Evolutionary conservation across 2,797 vertebrate genomes (phyloP), one percentile per base, ranked within the genome.

Genomic region (Gobio occitaniae): DNA sequence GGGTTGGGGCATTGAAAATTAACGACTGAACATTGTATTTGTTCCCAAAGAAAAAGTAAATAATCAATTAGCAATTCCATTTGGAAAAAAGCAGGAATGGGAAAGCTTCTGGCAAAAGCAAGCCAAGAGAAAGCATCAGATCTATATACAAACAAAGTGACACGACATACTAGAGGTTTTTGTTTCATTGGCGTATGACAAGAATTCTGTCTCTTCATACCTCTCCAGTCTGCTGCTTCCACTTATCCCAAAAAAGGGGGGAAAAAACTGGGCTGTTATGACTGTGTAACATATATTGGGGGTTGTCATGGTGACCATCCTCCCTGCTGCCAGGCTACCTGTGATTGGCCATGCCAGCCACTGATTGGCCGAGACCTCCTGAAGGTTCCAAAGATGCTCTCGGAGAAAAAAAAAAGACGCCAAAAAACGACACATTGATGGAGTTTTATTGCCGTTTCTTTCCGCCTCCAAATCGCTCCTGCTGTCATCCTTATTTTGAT

Each of bases 401-500:
- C 89, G 80, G 87, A 85, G 85, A 90, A 69, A 65, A 61, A 25
- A 83, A 83, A 83, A 25, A 52, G 16, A 70, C 6, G 47, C 41
- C 36, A 47, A 48, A 47, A 80, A 65, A 44, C 63, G 70, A 72
- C 93, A 95, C 93, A 94, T 94, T 95, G 95, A 95, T 94, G 92
- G 94, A 94, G 94, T 95, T 95, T 95, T 95, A 95, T 94, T 95
- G 94, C 93, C 76, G 87, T 92, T 93, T 91, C 93, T 86, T 94
- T 93, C 93, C 89, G 88, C 91, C 92, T 93, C 93, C 92, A 94
- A 94, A 95, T 94, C 91, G 93, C 90, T 94, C 92, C 91, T 93
- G 93, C 93, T 93, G 94, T 95, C 95, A 94, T 94, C 93, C 94
- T 95, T 94, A 95, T 94, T 95, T 95, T 95, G 94, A 95, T 95